Percentiles rank a stretch among this genome's conserved stretches.
Conservation (phyloP, 1,140 invertebrate genomes). For the Sinonovacula constricta region DNA sequence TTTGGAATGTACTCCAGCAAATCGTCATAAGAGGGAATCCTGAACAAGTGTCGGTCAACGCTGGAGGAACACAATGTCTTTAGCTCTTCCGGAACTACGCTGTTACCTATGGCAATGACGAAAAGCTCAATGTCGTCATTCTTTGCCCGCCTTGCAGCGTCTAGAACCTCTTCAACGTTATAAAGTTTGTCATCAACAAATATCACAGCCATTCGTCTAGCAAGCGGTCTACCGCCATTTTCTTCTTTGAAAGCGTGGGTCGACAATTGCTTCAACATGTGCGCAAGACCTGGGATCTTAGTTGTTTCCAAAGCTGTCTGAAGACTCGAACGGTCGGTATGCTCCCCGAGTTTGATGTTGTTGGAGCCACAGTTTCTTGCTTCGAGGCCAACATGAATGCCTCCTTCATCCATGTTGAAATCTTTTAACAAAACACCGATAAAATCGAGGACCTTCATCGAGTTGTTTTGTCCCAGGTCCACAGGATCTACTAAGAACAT, state of each 20-base stretch:
- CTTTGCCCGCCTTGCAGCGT: slow-evolving; percentile 55
- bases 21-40: slow-evolving; percentile 57
- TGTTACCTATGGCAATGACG: slow-evolving; percentile 60
- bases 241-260: slow-evolving; percentile 53
- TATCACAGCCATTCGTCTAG: slow-evolving; percentile 58
- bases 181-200: slow-evolving; percentile 67
- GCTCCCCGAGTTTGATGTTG: slow-evolving; percentile 16
- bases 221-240: slow-evolving; percentile 55
- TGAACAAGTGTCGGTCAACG: slow-evolving; percentile 53
- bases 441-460: slow-evolving; percentile 12
- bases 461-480: slow-evolving; percentile 17
- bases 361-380: slow-evolving; percentile 20
- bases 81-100: slow-evolving; percentile 55
- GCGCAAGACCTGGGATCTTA: background rate
- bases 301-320: slow-evolving; percentile 5
- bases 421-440: slow-evolving; percentile 20
- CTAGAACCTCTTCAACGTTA: slow-evolving; percentile 46
- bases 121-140: slow-evolving; percentile 63
- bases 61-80: slow-evolving; percentile 54
- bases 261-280: slow-evolving; percentile 47
- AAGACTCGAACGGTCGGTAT: slow-evolving; percentile 5
- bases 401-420: slow-evolving; percentile 37
- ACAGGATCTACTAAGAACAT: slow-evolving; percentile 44
- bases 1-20: slow-evolving; percentile 21
- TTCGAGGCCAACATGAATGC: slow-evolving; percentile 35